Evolutionary conservation across 2,888 invertebrate genomes (phyloP), one percentile per base, ranked within the genome.

Genomic region (Leptinotarsa juncta): DNA sequence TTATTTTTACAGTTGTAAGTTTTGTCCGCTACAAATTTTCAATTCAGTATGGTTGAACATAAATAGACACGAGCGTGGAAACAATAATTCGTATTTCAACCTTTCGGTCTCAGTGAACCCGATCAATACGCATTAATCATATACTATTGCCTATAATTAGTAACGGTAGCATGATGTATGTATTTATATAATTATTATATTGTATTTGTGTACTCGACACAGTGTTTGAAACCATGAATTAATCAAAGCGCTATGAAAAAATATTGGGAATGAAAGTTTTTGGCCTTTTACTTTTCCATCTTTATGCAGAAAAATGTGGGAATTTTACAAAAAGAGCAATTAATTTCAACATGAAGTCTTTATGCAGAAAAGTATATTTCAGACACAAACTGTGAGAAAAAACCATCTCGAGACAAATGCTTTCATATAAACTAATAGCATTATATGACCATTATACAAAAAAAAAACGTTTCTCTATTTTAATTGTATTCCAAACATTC

Each of bases 181-280:
- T 86, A 85, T 86, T 86, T 86, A 86, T 86, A 85, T 86, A 86
- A 87, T 87, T 86, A 87, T 86, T 85, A 42, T 42, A 86, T 85
- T 51, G 51, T 51, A 51, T 5, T 51, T 15, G 51, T 16, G 51
- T 16, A 51, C n/a, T 51, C n/a, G 15, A 51, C n/a, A 51, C 50
- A 16, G 15, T 1, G 50, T 50, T 50, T 16, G 50, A 14, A 50
- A 2, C 51, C 51, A 12, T 5, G 0, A 14, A 51, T 51, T 51
- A n/a, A 51, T 51, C 51, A n/a, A 51, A 51, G n/a, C 15, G 51
- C 16, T 0, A 51, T 16, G 15, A 15, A 15, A 51, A 16, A n/a
- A 4, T 51, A 16, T 51, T 51, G 51, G 51, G n/a, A 51, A 51
- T 3, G 15, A 51, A 51, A 42, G 42, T 10, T 42, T 42, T 42